Percentiles rank a stretch among this genome's conserved stretches.
Conservation (phyloP, 1,140 invertebrate species). For the Wiebesia pumilae region DNA sequence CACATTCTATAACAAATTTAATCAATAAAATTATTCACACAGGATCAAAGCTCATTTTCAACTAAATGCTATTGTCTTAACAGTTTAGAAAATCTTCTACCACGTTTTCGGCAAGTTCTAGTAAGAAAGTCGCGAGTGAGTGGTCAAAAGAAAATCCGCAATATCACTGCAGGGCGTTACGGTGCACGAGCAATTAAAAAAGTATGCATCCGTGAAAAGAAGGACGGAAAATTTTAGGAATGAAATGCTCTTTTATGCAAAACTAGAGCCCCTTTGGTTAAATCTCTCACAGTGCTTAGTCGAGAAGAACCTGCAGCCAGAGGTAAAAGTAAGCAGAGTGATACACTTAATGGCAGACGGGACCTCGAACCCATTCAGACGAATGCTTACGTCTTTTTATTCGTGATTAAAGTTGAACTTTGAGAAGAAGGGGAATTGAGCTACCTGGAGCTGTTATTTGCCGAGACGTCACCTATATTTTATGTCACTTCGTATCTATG, state of each 20-base stretch:
- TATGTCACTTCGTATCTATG: neutral
- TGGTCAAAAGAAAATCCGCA: neutral
- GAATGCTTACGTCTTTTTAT: neutral
- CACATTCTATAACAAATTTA: neutral
- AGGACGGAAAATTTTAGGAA: no score
- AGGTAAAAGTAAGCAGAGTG: no score
- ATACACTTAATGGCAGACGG: neutral
- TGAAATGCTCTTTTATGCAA: no score
- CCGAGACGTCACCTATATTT: neutral
- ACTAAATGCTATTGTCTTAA: neutral
- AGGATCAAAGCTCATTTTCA: neutral
- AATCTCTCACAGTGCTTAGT: no score
- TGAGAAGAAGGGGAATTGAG: neutral
- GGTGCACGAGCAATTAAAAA: neutral
- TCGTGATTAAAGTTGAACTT: neutral
- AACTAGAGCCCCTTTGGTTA: no score
- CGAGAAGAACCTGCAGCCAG: no score
- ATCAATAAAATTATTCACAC: neutral
- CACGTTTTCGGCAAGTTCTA: no score
- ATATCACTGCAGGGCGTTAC: neutral
- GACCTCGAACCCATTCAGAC: slow-evolving; percentile 9
- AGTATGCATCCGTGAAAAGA: no score
- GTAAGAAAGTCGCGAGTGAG: neutral
- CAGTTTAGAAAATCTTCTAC: no score
- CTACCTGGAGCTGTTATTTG: neutral